Percentiles rank a stretch among this genome's conserved stretches.
phyloP scores from a whole-genome alignment of 2,113 vertebrate genomes.

The Chrysochloris asiatica region DNA sequence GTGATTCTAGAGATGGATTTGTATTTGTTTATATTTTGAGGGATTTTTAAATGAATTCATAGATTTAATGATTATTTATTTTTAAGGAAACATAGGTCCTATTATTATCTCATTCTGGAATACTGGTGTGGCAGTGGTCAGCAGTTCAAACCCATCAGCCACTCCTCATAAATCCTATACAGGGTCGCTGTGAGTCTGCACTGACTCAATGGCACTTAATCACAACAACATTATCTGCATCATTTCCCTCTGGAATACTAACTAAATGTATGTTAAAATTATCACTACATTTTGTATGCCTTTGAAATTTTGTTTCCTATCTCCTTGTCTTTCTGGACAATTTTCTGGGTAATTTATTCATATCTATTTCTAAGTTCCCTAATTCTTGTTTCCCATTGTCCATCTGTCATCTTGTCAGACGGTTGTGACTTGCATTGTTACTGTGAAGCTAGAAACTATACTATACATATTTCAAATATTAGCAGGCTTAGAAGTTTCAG shows the following conservation, averaged over 20 bases:
- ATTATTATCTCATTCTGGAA: too few species aligned
- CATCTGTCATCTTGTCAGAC: neutral
- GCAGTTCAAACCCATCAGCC: too few species aligned
- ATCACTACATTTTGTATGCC: neutral
- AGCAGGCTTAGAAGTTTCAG: neutral
- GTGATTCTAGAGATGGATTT: neutral
- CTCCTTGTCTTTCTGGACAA: neutral
- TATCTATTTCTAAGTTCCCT: neutral
- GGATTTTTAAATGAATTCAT: neutral
- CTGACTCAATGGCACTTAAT: too few species aligned
- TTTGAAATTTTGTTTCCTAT: neutral
- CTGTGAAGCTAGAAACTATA: neutral
- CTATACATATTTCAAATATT: neutral
- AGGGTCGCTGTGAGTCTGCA: too few species aligned
- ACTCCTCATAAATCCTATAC: too few species aligned
- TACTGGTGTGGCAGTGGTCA: too few species aligned
- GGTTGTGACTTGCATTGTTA: neutral
- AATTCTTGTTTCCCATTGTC: neutral
- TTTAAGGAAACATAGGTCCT: neutral
- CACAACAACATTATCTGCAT: too few species aligned
- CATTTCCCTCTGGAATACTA: neutral
- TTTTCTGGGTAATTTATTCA: neutral
- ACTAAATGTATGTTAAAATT: neutral
- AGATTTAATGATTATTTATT: neutral
- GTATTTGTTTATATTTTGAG: neutral